Base-by-base conservation (phyloP, 1,140 invertebrate species). In the Parasteatoda tepidariorum region DNA sequence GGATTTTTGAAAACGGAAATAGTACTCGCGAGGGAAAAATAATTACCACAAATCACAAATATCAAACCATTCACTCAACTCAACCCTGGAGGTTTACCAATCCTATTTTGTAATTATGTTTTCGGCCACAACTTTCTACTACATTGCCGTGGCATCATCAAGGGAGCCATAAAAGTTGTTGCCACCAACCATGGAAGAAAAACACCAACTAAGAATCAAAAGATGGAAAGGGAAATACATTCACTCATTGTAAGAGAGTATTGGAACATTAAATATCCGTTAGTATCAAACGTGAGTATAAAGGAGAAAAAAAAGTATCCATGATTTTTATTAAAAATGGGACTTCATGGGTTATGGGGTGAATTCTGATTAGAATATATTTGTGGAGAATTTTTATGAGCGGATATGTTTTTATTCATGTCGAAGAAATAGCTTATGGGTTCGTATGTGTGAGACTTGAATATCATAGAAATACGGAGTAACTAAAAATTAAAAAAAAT, bases 221-320 rank as follows among this genome's bases (percentile, higher is more conserved):
- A 48, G 7, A 18, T 18, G 41, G 18, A 48, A 48, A 48, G n/a
- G n/a, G n/a, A n/a, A n/a, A n/a, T n/a, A n/a, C n/a, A n/a, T n/a
- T n/a, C n/a, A n/a, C n/a, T n/a, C 7, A 13, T 59, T 59, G 24
- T 59, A n/a, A 59, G 11, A n/a, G 24, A 59, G 13, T n/a, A 38
- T 41, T 68, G n/a, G 66, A 68, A 68, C 66, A 68, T 68, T 68
- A 68, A 68, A 68, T 68, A 68, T 68, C 33, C 66, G 66, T 68
- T 68, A 68, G 66, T 68, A 48, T n/a, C n/a, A n/a, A n/a, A n/a
- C n/a, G n/a, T n/a, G n/a, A n/a, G n/a, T n/a, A n/a, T n/a, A n/a
- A n/a, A n/a, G n/a, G n/a, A n/a, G n/a, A n/a, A n/a, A n/a, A n/a
- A n/a, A n/a, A n/a, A n/a, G n/a, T n/a, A n/a, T n/a, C n/a, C n/a